Percentiles rank a stretch among this genome's conserved stretches.
Evolutionary conservation across 2,888 invertebrate genomes (phyloP).

Genomic region (Sericinus montela): DNA sequence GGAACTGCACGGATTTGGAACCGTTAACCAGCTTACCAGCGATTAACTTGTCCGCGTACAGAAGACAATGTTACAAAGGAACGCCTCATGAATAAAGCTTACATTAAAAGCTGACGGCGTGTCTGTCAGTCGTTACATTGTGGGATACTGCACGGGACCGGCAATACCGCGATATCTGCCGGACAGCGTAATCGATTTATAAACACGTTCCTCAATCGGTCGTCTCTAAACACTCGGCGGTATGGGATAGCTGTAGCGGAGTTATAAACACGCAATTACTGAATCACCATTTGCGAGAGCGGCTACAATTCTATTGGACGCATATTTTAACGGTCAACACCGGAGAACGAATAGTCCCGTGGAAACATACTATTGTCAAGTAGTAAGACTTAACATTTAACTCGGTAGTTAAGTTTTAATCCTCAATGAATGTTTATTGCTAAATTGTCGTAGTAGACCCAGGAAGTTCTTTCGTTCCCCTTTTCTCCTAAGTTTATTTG

Average conservation of each 20-base stretch:
- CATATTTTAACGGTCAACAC: constrained; percentile 53
- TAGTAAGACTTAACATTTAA: not conserved
- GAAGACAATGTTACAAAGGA: not conserved
- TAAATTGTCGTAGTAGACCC: too few species aligned
- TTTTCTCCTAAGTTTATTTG: too few species aligned
- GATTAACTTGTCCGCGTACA: constrained; percentile 10
- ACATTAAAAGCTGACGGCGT: not conserved
- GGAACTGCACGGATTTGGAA: constrained; percentile 2
- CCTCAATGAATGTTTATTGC: too few species aligned
- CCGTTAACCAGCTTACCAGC: constrained; percentile 3
- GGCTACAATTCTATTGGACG: constrained; percentile 51
- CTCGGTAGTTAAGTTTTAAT: too few species aligned
- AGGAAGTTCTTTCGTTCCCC: too few species aligned
- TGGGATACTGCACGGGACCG: not conserved
- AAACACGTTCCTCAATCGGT: not conserved
- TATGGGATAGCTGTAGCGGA: constrained; percentile 33
- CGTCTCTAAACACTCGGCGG: not conserved
- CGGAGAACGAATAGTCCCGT: constrained; percentile 25
- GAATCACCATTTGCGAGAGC: constrained; percentile 56
- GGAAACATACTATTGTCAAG: constrained; percentile 33
- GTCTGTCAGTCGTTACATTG: not conserved
- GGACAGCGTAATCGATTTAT: constrained; percentile 8
- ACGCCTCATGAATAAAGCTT: not conserved
- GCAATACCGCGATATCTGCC: not conserved
- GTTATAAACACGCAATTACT: constrained; percentile 61